Evolutionary conservation across 2,113 vertebrate genomes (phyloP).

Genomic region (Callospermophilus lateralis): DNA sequence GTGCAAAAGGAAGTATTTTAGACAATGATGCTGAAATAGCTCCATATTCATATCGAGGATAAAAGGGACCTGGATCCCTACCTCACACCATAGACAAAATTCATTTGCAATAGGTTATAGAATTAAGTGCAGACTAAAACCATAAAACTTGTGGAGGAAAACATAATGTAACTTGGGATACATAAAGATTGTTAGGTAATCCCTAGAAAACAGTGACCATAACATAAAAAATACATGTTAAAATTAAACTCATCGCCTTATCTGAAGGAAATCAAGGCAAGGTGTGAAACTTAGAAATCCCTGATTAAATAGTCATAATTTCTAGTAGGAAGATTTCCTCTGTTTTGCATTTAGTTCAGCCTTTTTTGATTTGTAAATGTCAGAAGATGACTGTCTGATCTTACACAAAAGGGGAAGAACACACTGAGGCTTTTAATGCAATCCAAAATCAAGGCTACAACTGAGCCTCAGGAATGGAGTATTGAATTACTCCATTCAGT

Average conservation of each 20-base stretch:
- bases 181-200: background rate
- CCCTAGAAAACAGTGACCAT: background rate
- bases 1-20: background rate
- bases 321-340: background rate
- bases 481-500: background rate
- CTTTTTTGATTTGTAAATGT: conserved; percentile 11
- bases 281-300: background rate
- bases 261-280: background rate
- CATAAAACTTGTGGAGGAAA: background rate
- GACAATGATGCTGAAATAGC: background rate
- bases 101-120: background rate
- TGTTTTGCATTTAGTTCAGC: background rate
- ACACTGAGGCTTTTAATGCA: background rate
- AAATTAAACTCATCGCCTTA: background rate
- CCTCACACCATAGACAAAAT: background rate
- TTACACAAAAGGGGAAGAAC: background rate
- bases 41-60: background rate
- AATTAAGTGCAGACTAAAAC: background rate
- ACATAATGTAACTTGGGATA: background rate
- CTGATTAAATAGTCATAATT: background rate
- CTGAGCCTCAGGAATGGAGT: background rate
- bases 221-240: background rate
- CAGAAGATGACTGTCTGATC: background rate
- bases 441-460: background rate
- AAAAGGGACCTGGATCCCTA: background rate